Evolutionary conservation across 2,888 invertebrate genomes (phyloP).

Genomic region (Petrolisthes manimaculis): DNA sequence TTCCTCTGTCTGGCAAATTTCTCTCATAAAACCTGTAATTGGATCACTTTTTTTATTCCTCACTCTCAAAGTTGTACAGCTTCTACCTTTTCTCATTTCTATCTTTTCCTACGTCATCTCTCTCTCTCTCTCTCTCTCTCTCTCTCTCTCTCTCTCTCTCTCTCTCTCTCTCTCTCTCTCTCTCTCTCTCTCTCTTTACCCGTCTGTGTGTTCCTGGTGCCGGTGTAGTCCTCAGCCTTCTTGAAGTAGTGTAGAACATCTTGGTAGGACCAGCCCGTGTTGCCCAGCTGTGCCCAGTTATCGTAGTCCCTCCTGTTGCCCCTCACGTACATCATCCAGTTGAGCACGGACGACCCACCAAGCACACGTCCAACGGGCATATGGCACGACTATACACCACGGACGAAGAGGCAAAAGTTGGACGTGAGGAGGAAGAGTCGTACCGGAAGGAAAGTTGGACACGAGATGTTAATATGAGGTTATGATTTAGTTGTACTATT

Average conservation of each 20-base stretch:
- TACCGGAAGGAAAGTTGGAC: too few relatives aligned
- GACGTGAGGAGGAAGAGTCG: too few relatives aligned
- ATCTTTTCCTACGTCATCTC: not conserved
- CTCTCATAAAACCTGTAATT: not conserved
- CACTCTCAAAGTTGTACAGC: not conserved
- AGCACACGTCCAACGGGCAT: constrained; percentile 84
- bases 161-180: constrained; percentile 28
- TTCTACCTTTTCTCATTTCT: constrained; percentile 22
- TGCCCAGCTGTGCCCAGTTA: constrained; percentile 86
- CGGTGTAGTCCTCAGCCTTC: constrained; percentile 84
- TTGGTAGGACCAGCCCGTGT: constrained; percentile 88
- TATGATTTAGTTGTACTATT: too few relatives aligned
- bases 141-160: constrained; percentile 50
- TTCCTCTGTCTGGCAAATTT: not conserved
- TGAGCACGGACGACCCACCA: constrained; percentile 89
- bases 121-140: not conserved
- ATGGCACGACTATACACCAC: not conserved
- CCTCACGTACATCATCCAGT: constrained; percentile 91
- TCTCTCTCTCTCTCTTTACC: constrained; percentile 17
- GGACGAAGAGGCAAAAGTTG: not conserved
- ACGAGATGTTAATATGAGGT: too few relatives aligned
- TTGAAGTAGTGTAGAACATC: constrained; percentile 84
- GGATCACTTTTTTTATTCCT: not conserved
- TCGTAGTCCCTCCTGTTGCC: constrained; percentile 89
- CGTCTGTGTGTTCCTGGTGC: not conserved